phyloP scores from a whole-genome alignment of 64 coral and sea anemone species.

The Stylophora pistillata region DNA sequence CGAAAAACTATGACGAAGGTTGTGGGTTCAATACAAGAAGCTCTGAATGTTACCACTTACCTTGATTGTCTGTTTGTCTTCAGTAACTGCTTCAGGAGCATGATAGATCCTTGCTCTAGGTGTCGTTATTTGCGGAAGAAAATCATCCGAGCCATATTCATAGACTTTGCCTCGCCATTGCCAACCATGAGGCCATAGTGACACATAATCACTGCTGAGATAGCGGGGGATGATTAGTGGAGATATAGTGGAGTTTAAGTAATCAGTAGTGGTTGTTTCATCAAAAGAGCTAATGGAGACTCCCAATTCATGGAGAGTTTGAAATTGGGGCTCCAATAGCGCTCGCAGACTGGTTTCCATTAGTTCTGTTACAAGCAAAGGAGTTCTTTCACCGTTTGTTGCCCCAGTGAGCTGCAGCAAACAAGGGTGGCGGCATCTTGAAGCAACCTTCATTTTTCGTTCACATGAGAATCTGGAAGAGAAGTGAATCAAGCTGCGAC shows the following conservation, averaged over 20 bases:
- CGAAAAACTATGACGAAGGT: too few relatives aligned
- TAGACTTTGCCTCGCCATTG: too few relatives aligned
- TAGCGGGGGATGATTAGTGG: background rate
- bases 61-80: conserved; percentile 8
- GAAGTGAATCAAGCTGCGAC: too few relatives aligned
- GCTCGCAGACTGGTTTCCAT: conserved; percentile 57
- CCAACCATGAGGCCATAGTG: background rate
- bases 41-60: background rate
- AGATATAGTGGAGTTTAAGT: conserved; percentile 36
- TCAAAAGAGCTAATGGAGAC: too few relatives aligned
- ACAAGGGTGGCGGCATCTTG: too few relatives aligned
- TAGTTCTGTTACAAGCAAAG: conserved; percentile 55
- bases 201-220: background rate
- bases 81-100: conserved; percentile 25
- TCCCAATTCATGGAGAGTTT: too few relatives aligned
- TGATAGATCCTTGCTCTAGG: conserved; percentile 1
- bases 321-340: background rate
- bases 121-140: background rate
- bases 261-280: conserved; percentile 22
- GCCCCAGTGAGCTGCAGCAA: background rate
- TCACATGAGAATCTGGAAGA: too few relatives aligned
- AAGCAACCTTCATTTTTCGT: too few relatives aligned
- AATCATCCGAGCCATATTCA: background rate
- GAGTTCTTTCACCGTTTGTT: too few relatives aligned
- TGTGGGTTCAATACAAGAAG: too few relatives aligned